A percentile compares a stretch with the other conserved stretches of the same genome.
Conservation (phyloP, 2,888 invertebrate species). For the Amitus sp. region DNA sequence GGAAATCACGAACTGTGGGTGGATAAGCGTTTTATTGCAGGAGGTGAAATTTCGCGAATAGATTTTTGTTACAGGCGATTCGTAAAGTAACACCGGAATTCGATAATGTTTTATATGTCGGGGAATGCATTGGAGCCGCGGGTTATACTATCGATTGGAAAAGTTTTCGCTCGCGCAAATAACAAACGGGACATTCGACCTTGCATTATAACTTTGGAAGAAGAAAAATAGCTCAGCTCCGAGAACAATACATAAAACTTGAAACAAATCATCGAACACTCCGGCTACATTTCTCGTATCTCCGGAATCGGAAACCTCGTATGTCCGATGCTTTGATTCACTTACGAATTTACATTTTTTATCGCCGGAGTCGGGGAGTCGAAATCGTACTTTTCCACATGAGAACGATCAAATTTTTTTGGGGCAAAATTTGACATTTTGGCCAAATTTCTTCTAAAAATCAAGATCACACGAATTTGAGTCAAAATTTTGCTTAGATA, state of each 20-base stretch:
- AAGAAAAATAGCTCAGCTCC: constrained; percentile 6
- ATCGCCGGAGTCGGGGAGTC: no score
- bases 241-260: constrained; percentile 6
- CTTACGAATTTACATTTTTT: no score
- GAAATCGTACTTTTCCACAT: no score
- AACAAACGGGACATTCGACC: constrained; percentile 16
- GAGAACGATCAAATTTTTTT: no score
- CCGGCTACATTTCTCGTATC: not conserved
- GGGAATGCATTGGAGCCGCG: constrained; percentile 13
- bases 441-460: no score
- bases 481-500: no score
- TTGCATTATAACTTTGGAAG: constrained; percentile 4
- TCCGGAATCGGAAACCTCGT: not conserved
- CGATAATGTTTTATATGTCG: constrained; percentile 18
- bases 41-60: constrained; percentile 26
- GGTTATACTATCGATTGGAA: constrained; percentile 24
- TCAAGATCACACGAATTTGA: no score
- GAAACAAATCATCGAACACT: constrained; percentile 11
- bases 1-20: no score
- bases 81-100: constrained; percentile 23
- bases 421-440: no score
- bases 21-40: constrained; percentile 23
- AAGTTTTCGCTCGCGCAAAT: constrained; percentile 18
- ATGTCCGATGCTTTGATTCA: no score
- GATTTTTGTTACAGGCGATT: constrained; percentile 31